Base-by-base conservation (phyloP, 2,113 vertebrate species). In the Callocephalon fimbriatum region DNA sequence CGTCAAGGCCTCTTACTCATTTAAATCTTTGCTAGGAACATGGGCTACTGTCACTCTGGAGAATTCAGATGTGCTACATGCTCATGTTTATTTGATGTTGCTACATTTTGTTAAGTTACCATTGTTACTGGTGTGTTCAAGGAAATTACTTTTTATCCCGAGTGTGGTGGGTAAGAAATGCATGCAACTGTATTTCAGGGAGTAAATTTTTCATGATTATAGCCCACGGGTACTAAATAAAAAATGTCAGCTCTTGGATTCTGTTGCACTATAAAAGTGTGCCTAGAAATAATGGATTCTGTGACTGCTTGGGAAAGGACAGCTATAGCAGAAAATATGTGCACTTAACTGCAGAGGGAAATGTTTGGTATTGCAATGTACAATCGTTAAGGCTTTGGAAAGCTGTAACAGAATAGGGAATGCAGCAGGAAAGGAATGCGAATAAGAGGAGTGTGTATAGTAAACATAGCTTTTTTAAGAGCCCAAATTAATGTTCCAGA, bases 131-230 rank as follows among this genome's bases (percentile, higher is more conserved):
- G 51, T 29, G 38, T 73, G 84, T 87, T 88, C 80, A 51, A 87
- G 58, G 77, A 97, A 96, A 95, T 97, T 74, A 84, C 81, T 74
- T 96, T 96, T 93, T 95, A 95, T 97, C 66, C 4, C 48, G 89
- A 94, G 53, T 42, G 38, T 59, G 92, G 80, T 95, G 93, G 87
- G 79, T 96, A 38, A 80, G 78, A 96, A 97, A 94, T 77, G 84
- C 95, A 75, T 84, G 88, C 79, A 95, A 80, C 90, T 91, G 85
- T 95, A 84, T 97, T 97, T 91, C 87, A 95, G 65, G 65, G 92
- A 96, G 87, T 97, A 92, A 92, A 97, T 96, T 96, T 98, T 98
- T 98, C 94, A 97, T 97, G 65, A 91, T 85, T 78, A 51, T 96
- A 96, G 76, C 95, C 92, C 86, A 70, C 6, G 88, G 85, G 91